These are phyloP conservation scores for Lasioglossum morio DNA, from an alignment of 2,888 invertebrate genomes.

Conservation along the genomic window DNA sequence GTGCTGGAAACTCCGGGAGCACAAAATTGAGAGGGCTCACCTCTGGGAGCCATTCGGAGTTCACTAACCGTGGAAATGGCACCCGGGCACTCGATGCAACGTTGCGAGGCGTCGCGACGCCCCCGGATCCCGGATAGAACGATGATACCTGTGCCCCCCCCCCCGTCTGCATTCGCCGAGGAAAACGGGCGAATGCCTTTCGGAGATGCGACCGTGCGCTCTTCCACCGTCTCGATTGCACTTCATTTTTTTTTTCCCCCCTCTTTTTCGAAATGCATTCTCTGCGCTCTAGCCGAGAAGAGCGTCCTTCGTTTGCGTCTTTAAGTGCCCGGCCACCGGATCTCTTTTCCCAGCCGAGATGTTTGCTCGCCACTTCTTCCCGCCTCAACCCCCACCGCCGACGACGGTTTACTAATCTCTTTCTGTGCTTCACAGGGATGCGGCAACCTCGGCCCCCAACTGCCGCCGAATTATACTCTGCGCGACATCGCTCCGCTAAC, in stretches of 20 bases:
- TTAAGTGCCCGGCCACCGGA: constrained; percentile 17
- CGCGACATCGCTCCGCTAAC: not conserved
- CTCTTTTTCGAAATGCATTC: constrained; percentile 35
- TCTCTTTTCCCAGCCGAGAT: not conserved
- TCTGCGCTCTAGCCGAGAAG: not conserved
- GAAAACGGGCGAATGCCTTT: constrained; percentile 26
- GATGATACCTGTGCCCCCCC: not conserved
- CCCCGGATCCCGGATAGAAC: not conserved
- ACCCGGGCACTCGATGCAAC: constrained; percentile 48
- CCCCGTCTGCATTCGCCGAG: not conserved
- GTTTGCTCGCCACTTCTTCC: constrained; percentile 5
- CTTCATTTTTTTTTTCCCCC: constrained; percentile 42
- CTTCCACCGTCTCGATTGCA: constrained; percentile 36
- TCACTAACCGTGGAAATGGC: constrained; percentile 71
- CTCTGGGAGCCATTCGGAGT: constrained; percentile 63
- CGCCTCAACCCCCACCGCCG: not conserved
- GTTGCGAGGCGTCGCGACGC: constrained; percentile 13
- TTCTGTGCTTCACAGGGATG: not conserved
- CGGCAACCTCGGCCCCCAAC: not conserved
- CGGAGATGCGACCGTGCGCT: constrained; percentile 27
- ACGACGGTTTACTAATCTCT: not conserved
- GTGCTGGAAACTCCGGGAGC: constrained; percentile 54
- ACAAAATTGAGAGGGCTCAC: constrained; percentile 61
- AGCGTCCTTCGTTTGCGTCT: constrained; percentile 22
- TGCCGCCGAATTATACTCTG: not conserved